Percentiles rank a stretch among this genome's conserved stretches.
Evolutionary conservation across 2,797 vertebrate species (phyloP).

Genomic region (Malacoctenus gilli): DNA sequence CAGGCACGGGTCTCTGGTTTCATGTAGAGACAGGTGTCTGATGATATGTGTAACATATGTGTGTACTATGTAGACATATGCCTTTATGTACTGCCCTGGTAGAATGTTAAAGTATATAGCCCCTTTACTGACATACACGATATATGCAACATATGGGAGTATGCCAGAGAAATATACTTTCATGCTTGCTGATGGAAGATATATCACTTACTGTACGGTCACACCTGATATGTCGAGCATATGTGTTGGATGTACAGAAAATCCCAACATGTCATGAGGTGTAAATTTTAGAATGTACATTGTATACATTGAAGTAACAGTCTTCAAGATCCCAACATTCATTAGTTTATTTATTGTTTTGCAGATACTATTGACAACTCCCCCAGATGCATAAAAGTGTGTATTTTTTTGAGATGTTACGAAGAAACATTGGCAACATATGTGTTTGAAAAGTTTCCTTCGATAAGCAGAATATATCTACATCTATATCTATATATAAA

Average conservation of each 20-base stretch:
- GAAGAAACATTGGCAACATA: not conserved
- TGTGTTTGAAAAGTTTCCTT: not conserved
- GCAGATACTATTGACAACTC: conserved; percentile 11
- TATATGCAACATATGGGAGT: conserved; percentile 69
- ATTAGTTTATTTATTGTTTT: too few species aligned
- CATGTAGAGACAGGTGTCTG: conserved; percentile 80
- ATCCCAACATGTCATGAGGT: conserved; percentile 41
- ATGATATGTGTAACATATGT: conserved; percentile 75
- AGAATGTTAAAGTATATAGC: conserved; percentile 64
- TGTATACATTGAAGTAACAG: conserved; percentile 28
- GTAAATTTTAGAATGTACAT: conserved; percentile 44
- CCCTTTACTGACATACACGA: conserved; percentile 51
- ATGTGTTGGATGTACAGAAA: conserved; percentile 55
- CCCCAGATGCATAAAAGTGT: not conserved
- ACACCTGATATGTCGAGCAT: conserved; percentile 61
- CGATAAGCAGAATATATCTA: too few species aligned
- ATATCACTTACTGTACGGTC: conserved; percentile 51
- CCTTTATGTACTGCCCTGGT: conserved; percentile 67
- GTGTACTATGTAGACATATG: conserved; percentile 69
- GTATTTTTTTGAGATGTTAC: conserved; percentile 14
- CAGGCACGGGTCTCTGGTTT: conserved; percentile 74
- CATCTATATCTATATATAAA: too few species aligned
- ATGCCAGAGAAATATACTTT: conserved; percentile 62
- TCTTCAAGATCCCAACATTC: conserved; percentile 10
- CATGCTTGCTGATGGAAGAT: conserved; percentile 54